phyloP scores from a whole-genome alignment of 2,888 invertebrate genomes.

The Dioctria rufipes region DNA sequence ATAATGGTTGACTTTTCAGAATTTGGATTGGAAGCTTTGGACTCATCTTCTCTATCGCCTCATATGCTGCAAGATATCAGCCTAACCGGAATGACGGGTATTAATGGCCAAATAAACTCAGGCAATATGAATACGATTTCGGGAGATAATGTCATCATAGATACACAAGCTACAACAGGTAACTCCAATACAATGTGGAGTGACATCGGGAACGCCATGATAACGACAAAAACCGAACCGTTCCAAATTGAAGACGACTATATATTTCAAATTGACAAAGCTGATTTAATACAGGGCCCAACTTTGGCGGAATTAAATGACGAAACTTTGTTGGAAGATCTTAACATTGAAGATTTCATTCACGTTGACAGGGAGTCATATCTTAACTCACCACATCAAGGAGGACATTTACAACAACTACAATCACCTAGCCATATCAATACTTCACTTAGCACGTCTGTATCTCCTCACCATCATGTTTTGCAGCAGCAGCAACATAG shows the following conservation, averaged over 20 bases:
- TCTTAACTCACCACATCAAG: slow-evolving; percentile 52
- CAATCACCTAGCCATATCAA: slow-evolving; percentile 64
- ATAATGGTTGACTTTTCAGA: slow-evolving; percentile 69
- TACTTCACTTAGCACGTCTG: slow-evolving; percentile 61
- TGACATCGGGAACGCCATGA: slow-evolving; percentile 70
- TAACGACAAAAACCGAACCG: slow-evolving; percentile 73
- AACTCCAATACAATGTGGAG: slow-evolving; percentile 71
- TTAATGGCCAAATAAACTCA: slow-evolving; percentile 43
- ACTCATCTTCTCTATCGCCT: slow-evolving; percentile 69
- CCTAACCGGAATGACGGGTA: slow-evolving; percentile 64
- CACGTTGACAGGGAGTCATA: slow-evolving; percentile 59
- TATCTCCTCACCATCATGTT: slow-evolving; percentile 58
- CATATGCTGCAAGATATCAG: slow-evolving; percentile 69
- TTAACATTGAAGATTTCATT: slow-evolving; percentile 87
- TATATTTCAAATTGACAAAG: slow-evolving; percentile 90
- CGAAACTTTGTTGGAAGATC: slow-evolving; percentile 83
- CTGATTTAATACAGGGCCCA: slow-evolving; percentile 85
- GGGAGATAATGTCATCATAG: slow-evolving; percentile 62
- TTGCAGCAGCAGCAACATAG: slow-evolving; percentile 62
- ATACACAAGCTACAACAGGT: slow-evolving; percentile 64
- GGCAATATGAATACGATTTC: not conserved
- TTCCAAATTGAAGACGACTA: slow-evolving; percentile 91
- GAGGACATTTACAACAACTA: slow-evolving; percentile 61
- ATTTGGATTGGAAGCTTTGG: slow-evolving; percentile 69
- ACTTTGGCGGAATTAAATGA: slow-evolving; percentile 90